Percentiles rank a stretch among this genome's conserved stretches.
Evolutionary conservation across 1,140 invertebrate genomes (phyloP).

Genomic region (Zaprionus capensis): DNA sequence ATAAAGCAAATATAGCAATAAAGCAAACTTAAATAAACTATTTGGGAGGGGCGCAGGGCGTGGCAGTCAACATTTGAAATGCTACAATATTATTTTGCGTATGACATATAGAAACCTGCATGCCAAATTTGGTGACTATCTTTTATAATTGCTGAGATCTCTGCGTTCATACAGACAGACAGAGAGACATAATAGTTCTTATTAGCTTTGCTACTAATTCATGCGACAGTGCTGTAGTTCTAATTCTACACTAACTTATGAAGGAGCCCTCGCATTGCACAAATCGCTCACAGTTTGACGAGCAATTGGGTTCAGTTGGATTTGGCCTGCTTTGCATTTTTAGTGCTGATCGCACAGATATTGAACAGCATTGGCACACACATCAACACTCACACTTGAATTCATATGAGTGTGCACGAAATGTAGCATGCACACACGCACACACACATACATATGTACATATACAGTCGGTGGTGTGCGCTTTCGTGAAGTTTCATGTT

Average conservation of each 20-base stretch:
- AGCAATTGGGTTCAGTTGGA: slow-evolving; percentile 45
- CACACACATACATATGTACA: slow-evolving; percentile 17
- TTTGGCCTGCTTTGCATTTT: slow-evolving; percentile 56
- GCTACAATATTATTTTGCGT: too few relatives aligned
- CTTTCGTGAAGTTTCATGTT: slow-evolving; percentile 58
- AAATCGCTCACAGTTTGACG: slow-evolving; percentile 63
- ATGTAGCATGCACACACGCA: slow-evolving; percentile 48
- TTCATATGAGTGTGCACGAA: slow-evolving; percentile 5
- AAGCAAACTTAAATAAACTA: too few relatives aligned
- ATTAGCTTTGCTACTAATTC: too few relatives aligned
- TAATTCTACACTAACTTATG: neutral
- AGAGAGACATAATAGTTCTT: too few relatives aligned
- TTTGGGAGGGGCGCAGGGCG: too few relatives aligned
- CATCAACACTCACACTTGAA: slow-evolving; percentile 2
- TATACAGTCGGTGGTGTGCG: slow-evolving; percentile 28
- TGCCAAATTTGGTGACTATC: too few relatives aligned
- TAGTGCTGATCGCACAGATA: slow-evolving; percentile 76
- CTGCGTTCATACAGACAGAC: neutral
- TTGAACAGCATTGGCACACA: slow-evolving; percentile 71
- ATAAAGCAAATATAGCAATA: too few relatives aligned
- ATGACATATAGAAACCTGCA: too few relatives aligned
- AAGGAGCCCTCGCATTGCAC: slow-evolving; percentile 30
- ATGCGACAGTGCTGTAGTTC: too few relatives aligned
- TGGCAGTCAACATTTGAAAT: too few relatives aligned
- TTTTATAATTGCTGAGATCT: neutral